A percentile compares a stretch with the other conserved stretches of the same genome.
phyloP scores from a whole-genome alignment of 2,113 vertebrate genomes.

The Todiramphus saurophagus region DNA sequence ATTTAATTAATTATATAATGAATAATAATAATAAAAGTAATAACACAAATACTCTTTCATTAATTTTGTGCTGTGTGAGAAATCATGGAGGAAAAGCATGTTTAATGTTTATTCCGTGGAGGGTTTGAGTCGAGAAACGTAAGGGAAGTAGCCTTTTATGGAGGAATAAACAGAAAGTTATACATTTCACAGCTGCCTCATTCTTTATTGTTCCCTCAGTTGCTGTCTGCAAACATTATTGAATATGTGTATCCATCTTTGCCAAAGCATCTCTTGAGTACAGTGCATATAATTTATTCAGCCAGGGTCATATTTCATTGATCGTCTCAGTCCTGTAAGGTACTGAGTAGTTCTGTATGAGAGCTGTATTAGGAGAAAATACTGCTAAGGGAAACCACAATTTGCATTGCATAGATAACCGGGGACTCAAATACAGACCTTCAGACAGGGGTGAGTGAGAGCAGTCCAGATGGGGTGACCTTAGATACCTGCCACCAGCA shows the following conservation, averaged over 20 bases:
- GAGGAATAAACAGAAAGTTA: not conserved
- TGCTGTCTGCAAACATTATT: not conserved
- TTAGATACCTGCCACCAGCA: not conserved
- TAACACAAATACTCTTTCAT: not conserved
- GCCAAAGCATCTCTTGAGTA: not conserved
- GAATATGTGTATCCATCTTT: not conserved
- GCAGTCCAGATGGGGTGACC: fast-evolving
- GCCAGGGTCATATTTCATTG: not conserved
- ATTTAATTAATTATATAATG: not conserved
- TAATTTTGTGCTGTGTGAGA: not conserved
- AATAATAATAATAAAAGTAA: not conserved
- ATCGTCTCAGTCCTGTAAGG: not conserved
- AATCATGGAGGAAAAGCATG: not conserved
- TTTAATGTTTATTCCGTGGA: not conserved
- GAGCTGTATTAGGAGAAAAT: not conserved
- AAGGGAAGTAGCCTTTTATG: not conserved
- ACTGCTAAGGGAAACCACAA: not conserved
- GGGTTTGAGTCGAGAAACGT: not conserved
- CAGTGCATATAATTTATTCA: not conserved
- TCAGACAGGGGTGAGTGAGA: not conserved
- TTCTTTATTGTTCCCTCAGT: not conserved
- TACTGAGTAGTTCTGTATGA: not conserved
- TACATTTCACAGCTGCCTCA: not conserved
- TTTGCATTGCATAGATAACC: not conserved
- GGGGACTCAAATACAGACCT: not conserved